Evolutionary conservation across 2,888 invertebrate species (phyloP), one percentile per base, ranked within the genome.

Genomic region (Subacronicta megacephala): DNA sequence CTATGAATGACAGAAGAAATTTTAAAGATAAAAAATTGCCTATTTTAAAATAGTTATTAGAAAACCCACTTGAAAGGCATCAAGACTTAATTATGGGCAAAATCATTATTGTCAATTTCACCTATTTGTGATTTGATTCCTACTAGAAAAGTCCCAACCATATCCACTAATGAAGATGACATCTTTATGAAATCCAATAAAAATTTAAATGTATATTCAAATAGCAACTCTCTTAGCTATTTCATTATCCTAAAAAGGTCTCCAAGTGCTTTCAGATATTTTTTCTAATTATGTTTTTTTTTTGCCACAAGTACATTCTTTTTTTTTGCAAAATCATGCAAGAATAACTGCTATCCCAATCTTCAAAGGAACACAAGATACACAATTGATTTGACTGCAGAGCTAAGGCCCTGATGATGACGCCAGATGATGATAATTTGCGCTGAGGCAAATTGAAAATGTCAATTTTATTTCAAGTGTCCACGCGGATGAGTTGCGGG

Each of bases 401-500:
- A 26, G 5, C 0, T 31, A 13, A 16, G 13, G 10, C 7, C 10
- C 26, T 26, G 26, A 26, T 26, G 26, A 26, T 26, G 26, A 26
- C 10, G 26, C 26, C 26, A 26, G 26, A 12, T 33, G 7, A 67
- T 29, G 31, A 2, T 12, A 7, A 35, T 20, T 5, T 7, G 3
- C 15, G 18, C 37, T 20, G 31, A 26, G 41, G 18, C 33, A 23
- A 16, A 13, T 1, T 33, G 16, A 45, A 65, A 54, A 62, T 54
- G 12, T 17, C 20, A 23, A 51, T 31, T 23, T 9, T 1, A 37
- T 9, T 49, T 57, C 37, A 9, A 3, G 40, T 53, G 61, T 72
- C 69, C 75, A 75, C 69, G 75, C 72, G 75, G 77, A 52, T 54
- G 18, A 43, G 42, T 38, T 26, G 36, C 36, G 23, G 36, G 33